Percentiles rank a stretch among this genome's conserved stretches.
Conservation (phyloP, 92 coral and sea anemone genomes). For the Galaxea fascicularis region DNA sequence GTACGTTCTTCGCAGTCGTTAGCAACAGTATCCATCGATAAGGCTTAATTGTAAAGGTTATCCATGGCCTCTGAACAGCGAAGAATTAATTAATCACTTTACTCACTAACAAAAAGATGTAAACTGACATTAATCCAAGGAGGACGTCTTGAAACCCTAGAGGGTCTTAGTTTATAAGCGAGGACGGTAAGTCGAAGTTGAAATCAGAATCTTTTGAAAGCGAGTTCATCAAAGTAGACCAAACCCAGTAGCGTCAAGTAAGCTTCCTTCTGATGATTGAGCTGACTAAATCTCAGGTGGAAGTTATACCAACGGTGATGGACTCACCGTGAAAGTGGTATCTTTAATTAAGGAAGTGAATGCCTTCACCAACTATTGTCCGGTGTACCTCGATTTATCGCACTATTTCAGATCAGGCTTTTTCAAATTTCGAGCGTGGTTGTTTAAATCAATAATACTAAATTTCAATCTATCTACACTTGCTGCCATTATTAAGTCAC, state of each 20-base stretch:
- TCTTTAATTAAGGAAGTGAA: neutral
- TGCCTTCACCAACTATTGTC: neutral
- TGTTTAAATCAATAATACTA: no score
- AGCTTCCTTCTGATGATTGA: slow-evolving; percentile 12
- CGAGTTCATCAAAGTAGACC: neutral
- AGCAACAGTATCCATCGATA: slow-evolving; percentile 48
- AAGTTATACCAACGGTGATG: neutral
- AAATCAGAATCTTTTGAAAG: neutral
- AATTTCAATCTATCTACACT: no score
- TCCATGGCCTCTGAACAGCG: slow-evolving; percentile 19
- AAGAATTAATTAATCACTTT: slow-evolving; percentile 38
- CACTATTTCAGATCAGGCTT: neutral
- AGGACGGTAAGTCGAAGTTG: slow-evolving; percentile 1
- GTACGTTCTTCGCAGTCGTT: slow-evolving; percentile 46
- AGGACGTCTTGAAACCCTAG: neutral
- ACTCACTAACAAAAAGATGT: slow-evolving; percentile 11
- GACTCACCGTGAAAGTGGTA: neutral
- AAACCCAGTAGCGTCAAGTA: slow-evolving; percentile 4
- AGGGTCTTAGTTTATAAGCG: neutral
- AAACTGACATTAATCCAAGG: neutral
- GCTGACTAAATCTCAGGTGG: neutral
- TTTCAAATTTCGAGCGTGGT: neutral
- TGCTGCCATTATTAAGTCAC: no score
- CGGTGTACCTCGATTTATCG: neutral
- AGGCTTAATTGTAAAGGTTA: slow-evolving; percentile 28